These are phyloP conservation scores for Notiomystis cincta DNA, from an alignment of 2,113 vertebrate genomes.

Conservation along the genomic window DNA sequence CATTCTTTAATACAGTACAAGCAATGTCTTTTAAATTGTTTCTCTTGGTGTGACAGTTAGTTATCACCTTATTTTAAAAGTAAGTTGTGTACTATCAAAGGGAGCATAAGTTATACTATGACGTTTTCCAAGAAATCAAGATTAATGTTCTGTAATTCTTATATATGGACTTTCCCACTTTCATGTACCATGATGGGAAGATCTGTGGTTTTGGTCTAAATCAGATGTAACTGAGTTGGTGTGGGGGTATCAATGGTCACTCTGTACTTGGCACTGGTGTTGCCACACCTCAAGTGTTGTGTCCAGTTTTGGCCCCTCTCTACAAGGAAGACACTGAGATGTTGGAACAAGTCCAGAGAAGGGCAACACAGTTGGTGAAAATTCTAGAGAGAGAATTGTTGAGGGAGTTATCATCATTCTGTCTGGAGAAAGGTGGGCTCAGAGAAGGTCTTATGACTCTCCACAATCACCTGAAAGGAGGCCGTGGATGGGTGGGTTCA, in stretches of 20 bases:
- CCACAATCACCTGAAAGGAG: background rate
- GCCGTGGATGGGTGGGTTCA: too few relatives aligned
- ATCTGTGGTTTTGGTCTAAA: rapidly evolving
- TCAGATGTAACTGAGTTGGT: background rate
- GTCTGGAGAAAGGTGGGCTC: background rate
- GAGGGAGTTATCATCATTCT: background rate
- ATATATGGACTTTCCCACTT: background rate
- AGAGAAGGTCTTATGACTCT: background rate
- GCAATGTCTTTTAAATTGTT: background rate
- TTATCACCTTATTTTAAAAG: background rate
- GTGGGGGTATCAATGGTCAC: background rate
- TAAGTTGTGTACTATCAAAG: background rate
- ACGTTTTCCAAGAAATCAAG: background rate
- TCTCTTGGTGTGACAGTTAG: background rate
- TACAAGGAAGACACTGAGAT: background rate
- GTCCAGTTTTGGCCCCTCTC: background rate
- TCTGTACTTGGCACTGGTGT: background rate
- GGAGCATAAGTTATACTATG: background rate
- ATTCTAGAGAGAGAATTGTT: background rate
- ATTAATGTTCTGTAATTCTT: background rate
- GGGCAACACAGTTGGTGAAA: background rate
- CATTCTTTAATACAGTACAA: background rate
- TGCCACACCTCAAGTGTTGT: background rate
- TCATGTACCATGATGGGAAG: background rate
- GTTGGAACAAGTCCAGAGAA: background rate